A percentile compares a stretch with the other conserved stretches of the same genome.
phyloP scores from a whole-genome alignment of 2,797 vertebrate species.

The Ctenochaetus hawaiiensis region DNA sequence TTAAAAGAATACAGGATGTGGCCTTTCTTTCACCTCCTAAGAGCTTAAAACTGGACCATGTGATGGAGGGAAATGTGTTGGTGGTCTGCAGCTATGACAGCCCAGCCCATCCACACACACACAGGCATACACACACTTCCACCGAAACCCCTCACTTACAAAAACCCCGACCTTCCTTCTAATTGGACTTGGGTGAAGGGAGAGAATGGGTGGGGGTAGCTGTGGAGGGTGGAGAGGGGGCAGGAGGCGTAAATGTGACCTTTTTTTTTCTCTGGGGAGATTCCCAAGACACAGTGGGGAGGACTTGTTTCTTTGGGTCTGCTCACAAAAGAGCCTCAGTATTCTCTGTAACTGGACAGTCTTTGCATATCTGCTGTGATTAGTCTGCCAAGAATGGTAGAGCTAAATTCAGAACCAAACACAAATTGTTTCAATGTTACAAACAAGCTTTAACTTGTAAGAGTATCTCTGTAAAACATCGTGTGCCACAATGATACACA shows the following conservation, averaged over 20 bases:
- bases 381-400: constrained; percentile 8
- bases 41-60: constrained; percentile 74
- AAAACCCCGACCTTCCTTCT: constrained; percentile 82
- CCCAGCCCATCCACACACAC: constrained; percentile 43
- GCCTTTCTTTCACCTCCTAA: constrained; percentile 66
- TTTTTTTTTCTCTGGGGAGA: constrained; percentile 66
- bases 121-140: constrained; percentile 47
- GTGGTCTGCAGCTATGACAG: constrained; percentile 80
- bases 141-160: constrained; percentile 66
- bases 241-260: constrained; percentile 68
- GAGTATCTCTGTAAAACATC: constrained; percentile 5
- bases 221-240: constrained; percentile 47
- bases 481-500: background rate
- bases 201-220: constrained; percentile 65
- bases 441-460: constrained; percentile 2
- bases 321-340: constrained; percentile 67
- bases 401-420: background rate
- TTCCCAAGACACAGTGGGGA: constrained; percentile 79
- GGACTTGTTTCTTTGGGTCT: constrained; percentile 67
- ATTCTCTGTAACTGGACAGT: constrained; percentile 44
- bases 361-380: constrained; percentile 26
- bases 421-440: background rate
- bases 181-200: constrained; percentile 82
- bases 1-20: constrained; percentile 72
- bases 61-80: constrained; percentile 81